A percentile compares a stretch with the other conserved stretches of the same genome.
Conservation (phyloP, 2,888 invertebrate species). For the Lithophane ornitopus region DNA sequence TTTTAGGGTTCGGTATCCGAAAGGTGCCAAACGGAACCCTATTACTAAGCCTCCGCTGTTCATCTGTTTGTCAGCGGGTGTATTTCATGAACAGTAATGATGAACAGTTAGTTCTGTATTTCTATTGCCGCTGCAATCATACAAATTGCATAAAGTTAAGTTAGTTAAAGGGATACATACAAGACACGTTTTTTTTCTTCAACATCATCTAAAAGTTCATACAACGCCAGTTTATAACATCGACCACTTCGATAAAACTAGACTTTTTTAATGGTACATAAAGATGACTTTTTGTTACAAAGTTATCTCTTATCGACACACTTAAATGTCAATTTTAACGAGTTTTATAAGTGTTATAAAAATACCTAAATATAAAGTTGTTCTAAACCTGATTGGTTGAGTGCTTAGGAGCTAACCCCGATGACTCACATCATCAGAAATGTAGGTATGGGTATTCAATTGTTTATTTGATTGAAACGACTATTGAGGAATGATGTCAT, state of each 20-base stretch:
- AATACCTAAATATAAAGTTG: constrained; percentile 35
- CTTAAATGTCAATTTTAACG: background rate
- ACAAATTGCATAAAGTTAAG: no score
- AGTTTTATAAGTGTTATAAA: constrained; percentile 29
- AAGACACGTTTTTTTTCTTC: no score
- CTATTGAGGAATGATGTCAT: constrained; percentile 46
- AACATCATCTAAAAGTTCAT: background rate
- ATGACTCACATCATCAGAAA: constrained; percentile 26
- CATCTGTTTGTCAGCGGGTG: no score
- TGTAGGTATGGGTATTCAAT: constrained; percentile 39
- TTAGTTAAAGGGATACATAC: no score
- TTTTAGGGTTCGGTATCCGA: no score
- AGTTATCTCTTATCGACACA: constrained; percentile 11
- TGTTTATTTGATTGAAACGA: constrained; percentile 39
- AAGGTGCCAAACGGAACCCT: no score
- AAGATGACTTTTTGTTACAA: background rate
- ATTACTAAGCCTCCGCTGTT: no score
- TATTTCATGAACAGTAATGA: no score
- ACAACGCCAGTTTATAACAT: background rate
- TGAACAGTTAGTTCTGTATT: no score
- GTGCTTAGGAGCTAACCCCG: constrained; percentile 18
- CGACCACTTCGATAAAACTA: background rate
- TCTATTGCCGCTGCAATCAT: no score
- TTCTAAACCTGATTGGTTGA: constrained; percentile 30
- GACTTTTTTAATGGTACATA: background rate